Base-by-base conservation (phyloP, 2,113 vertebrate species). In the Mungos mungo region DNA sequence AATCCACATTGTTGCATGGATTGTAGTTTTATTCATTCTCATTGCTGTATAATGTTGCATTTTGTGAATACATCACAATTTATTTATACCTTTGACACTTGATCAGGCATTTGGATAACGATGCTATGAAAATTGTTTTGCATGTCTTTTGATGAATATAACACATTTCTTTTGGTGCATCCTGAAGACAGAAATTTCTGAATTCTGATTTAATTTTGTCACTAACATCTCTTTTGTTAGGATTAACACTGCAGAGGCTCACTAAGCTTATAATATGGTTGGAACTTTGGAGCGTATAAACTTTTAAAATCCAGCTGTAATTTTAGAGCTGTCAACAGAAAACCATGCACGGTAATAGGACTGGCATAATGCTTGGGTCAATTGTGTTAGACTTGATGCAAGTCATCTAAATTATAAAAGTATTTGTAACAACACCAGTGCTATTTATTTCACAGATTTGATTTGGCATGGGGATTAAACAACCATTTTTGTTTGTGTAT, bases 141-240 rank as follows among this genome's bases (percentile, higher is more conserved):
- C 23, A 45, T 88, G 21, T 76, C 21, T 90, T 80, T 93, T 83
- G 74, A 76, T 84, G 35, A 84, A 65, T 31, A 65, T 71, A 14
- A 77, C 0, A 74, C 4, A 41, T 87, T 38, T 93, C 74, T 96
- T 35, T 69, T 89, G n/a, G 31, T 76, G 31, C 5, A 27, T 66
- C 81, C 5, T 11, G 11, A 69, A 69, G 47, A 91, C 33, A 63
- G 29, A 33, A 47, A 66, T 45, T 60, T 63, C 91, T 85, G 47
- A 92, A 47, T 27, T 76, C 47, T 92, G 14, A 76, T 65, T 92
- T 54, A 88, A 88, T 93, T 88, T 88, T 96, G 80, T 85, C 88
- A 65, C 3, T 68, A 90, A 29, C 7, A 60, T 5, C 65, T 89
- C 9, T 41, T 68, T 86, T 57, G 65, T 47, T 93, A 96, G 14